Conservation (phyloP, 2,113 vertebrate genomes). For the Protobothrops mucrosquamatus region DNA sequence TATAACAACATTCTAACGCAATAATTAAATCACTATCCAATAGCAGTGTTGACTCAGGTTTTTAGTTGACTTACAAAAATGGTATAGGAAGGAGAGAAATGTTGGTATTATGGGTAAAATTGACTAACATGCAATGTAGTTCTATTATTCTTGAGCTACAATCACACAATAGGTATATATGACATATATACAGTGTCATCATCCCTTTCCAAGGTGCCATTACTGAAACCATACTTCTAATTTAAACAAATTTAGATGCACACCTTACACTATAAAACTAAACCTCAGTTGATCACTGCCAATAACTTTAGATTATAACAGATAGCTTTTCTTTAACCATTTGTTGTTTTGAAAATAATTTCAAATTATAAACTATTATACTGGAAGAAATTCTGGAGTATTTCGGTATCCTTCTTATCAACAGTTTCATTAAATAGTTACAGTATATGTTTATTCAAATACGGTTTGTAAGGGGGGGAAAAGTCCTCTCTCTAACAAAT, state of each 20-base stretch:
- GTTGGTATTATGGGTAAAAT: no score
- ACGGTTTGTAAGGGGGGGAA: constrained; percentile 23
- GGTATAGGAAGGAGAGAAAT: background rate
- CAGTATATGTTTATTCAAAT: background rate
- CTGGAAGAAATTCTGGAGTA: background rate
- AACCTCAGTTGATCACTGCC: background rate
- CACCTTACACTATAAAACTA: background rate
- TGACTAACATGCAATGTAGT: background rate
- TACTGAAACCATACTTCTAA: background rate
- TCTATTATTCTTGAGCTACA: background rate
- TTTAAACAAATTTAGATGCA: background rate
- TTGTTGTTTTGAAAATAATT: background rate
- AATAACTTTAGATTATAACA: background rate
- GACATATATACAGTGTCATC: background rate
- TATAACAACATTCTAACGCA: background rate
- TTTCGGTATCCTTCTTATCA: background rate
- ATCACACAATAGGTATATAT: background rate
- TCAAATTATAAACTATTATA: background rate
- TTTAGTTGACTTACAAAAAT: background rate
- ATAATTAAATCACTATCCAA: background rate
- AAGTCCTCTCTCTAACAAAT: constrained; percentile 41
- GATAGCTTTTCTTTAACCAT: background rate
- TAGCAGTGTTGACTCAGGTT: background rate
- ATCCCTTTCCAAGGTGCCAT: background rate
- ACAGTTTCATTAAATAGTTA: background rate